phyloP scores from a whole-genome alignment of 2,888 invertebrate species.

The Sturmia bella region DNA sequence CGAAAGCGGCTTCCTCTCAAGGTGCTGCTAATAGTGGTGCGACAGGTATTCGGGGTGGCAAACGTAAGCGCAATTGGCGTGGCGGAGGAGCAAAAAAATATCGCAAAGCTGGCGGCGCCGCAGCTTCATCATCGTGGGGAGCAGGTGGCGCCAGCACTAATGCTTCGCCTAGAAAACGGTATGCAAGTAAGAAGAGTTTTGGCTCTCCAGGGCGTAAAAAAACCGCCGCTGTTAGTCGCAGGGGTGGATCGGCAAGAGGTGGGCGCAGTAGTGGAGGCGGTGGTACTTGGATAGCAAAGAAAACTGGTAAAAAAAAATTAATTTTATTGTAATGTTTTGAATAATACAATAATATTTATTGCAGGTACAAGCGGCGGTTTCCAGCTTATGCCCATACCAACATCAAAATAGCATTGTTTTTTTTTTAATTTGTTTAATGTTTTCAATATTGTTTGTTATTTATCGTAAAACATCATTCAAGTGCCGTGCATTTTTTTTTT shows the following conservation, averaged over 20 bases:
- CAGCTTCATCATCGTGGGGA: constrained; percentile 50
- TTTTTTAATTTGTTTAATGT: constrained; percentile 25
- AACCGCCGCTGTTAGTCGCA: constrained; percentile 38
- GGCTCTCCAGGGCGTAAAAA: constrained; percentile 56
- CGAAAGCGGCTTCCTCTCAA: constrained; percentile 71
- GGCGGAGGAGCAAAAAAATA: constrained; percentile 63
- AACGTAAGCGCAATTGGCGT: constrained; percentile 77
- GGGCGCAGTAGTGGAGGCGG: constrained; percentile 59
- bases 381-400: constrained; percentile 79
- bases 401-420: constrained; percentile 73
- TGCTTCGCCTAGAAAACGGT: constrained; percentile 37
- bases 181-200: constrained; percentile 43
- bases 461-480: neutral
- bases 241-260: constrained; percentile 50
- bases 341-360: constrained; percentile 28
- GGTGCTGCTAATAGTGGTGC: constrained; percentile 66
- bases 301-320: constrained; percentile 74
- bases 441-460: constrained; percentile 26
- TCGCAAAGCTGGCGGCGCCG: constrained; percentile 46
- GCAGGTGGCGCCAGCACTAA: neutral
- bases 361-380: constrained; percentile 75
- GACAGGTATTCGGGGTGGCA: constrained; percentile 73
- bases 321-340: too few species aligned
- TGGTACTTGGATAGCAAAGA: constrained; percentile 75
- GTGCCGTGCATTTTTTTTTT: constrained; percentile 1